Conservation (phyloP, 2,113 vertebrate genomes). For the Cynocephalus volans region DNA sequence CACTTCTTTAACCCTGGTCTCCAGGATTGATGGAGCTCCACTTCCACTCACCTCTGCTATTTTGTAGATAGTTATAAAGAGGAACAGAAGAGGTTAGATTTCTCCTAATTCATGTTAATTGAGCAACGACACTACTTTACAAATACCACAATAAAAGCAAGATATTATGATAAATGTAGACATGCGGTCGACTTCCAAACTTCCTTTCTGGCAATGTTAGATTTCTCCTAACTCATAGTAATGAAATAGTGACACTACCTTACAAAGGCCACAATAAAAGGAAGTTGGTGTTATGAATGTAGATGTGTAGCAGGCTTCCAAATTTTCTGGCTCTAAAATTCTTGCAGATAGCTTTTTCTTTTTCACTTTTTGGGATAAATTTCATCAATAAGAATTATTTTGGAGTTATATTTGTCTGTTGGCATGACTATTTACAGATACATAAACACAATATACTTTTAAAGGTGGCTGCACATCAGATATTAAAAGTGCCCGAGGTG, state of each 20-base stretch:
- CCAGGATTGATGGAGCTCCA: not conserved
- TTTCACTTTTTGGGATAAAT: not conserved
- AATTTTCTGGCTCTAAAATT: not conserved
- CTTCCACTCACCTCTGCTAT: not conserved
- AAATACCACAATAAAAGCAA: not conserved
- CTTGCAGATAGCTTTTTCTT: not conserved
- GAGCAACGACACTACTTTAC: not conserved
- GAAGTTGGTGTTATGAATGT: not conserved
- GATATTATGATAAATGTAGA: not conserved
- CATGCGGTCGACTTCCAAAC: not conserved
- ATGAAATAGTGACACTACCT: not conserved
- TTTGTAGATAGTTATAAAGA: not conserved
- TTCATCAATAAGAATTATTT: not conserved
- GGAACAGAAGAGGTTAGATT: not conserved
- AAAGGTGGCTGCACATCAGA: not conserved
- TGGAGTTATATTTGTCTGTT: not conserved
- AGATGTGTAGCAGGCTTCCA: not conserved
- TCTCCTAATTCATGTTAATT: not conserved
- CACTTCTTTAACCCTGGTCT: not conserved
- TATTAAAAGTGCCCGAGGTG: not conserved
- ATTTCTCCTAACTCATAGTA: not conserved
- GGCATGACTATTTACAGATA: not conserved
- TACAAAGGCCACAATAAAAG: not conserved
- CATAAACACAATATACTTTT: not conserved
- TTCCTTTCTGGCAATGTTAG: not conserved